Evolutionary conservation across 2,797 vertebrate genomes (phyloP).

Genomic region (Smutsia temminckii): DNA sequence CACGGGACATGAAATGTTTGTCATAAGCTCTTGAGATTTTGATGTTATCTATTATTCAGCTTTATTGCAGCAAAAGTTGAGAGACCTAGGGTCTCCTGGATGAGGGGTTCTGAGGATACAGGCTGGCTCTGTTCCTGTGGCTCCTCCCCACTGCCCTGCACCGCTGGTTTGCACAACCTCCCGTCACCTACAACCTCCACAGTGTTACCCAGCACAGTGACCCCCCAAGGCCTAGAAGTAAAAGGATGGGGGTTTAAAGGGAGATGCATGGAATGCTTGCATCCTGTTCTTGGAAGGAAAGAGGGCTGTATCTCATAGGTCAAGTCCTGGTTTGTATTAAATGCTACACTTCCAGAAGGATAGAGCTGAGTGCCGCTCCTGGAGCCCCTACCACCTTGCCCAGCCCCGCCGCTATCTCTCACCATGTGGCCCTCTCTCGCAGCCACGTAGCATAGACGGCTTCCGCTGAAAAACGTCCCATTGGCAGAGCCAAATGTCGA

Average conservation of each 20-base stretch:
- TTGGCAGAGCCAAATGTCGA: slow-evolving; percentile 92
- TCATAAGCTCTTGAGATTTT: not conserved
- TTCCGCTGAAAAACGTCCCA: slow-evolving; percentile 90
- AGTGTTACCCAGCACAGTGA: too few relatives aligned
- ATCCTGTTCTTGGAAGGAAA: not conserved
- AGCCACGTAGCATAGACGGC: slow-evolving; percentile 90
- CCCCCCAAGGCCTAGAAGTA: not conserved
- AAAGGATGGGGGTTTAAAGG: not conserved
- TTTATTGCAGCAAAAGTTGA: not conserved
- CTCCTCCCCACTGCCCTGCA: not conserved
- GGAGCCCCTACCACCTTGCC: not conserved
- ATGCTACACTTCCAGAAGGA: not conserved
- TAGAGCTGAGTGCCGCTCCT: not conserved
- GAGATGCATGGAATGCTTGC: not conserved
- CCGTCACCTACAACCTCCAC: not conserved
- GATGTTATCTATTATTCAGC: not conserved
- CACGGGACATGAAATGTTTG: not conserved
- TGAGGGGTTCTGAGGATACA: not conserved
- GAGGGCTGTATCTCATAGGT: not conserved
- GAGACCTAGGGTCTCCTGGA: not conserved
- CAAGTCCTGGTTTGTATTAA: not conserved
- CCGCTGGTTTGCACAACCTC: not conserved
- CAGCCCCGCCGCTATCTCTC: slow-evolving; percentile 57
- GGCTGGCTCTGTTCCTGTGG: not conserved
- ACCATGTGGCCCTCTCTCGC: slow-evolving; percentile 95